Evolutionary conservation across 2,888 invertebrate genomes (phyloP).

Genomic region (Drosophila longiperda): DNA sequence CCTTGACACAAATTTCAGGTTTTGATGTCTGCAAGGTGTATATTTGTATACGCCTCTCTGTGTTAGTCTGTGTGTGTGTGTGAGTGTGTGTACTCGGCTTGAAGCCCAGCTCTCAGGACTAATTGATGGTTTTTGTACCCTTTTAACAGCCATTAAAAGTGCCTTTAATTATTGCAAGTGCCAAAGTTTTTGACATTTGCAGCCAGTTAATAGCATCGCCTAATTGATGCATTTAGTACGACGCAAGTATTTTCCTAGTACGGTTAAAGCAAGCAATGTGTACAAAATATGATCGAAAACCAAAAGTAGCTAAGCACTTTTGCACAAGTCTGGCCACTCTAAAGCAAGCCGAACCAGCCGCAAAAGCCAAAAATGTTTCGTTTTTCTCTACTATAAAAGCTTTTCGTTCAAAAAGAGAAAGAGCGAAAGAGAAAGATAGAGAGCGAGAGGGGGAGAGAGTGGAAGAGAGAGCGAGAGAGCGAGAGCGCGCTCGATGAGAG

Average conservation of each 20-base stretch:
- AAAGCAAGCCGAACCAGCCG: slow-evolving; percentile 59
- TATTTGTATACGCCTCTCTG: background rate
- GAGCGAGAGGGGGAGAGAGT: background rate
- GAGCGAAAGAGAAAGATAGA: slow-evolving; percentile 1
- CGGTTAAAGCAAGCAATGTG: slow-evolving; percentile 11
- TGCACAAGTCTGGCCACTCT: slow-evolving; percentile 68
- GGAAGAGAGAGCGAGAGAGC: background rate
- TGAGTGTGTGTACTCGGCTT: slow-evolving; percentile 9
- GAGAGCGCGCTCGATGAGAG: slow-evolving; percentile 5
- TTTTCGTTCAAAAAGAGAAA: slow-evolving; percentile 41
- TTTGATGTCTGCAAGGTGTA: slow-evolving; percentile 15
- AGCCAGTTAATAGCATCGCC: background rate
- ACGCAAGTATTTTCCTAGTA: slow-evolving; percentile 11
- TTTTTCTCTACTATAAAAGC: slow-evolving; percentile 80
- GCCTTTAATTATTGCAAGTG: slow-evolving; percentile 34
- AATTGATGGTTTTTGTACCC: slow-evolving; percentile 49
- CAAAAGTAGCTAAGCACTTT: slow-evolving; percentile 50
- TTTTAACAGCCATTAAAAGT: slow-evolving; percentile 37
- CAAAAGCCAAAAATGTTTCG: slow-evolving; percentile 62
- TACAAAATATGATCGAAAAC: slow-evolving; percentile 21
- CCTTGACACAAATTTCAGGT: slow-evolving; percentile 67
- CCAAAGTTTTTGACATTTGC: slow-evolving; percentile 20
- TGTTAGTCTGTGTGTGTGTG: background rate
- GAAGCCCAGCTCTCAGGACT: slow-evolving; percentile 34
- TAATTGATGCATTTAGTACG: background rate